A percentile compares a stretch with the other conserved stretches of the same genome.
phyloP scores from a whole-genome alignment of 2,113 vertebrate genomes.

The Peromyscus leucopus region DNA sequence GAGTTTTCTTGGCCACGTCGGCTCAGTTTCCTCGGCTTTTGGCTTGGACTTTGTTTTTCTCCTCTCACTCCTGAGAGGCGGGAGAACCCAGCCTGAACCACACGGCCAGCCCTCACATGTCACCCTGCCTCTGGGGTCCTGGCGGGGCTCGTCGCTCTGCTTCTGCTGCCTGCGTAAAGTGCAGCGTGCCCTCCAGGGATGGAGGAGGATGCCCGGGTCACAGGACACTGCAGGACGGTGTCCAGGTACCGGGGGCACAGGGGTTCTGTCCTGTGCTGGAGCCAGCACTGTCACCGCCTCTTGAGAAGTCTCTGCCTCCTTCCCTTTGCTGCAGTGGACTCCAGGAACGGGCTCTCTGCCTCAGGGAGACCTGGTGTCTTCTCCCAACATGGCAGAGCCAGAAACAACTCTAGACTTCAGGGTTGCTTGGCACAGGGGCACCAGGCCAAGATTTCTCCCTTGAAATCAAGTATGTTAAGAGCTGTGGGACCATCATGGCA shows the following conservation, averaged over 20 bases:
- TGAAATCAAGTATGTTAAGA: neutral
- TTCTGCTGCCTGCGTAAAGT: neutral
- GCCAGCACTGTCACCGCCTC: neutral
- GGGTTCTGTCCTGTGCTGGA: neutral
- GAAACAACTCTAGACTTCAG: neutral
- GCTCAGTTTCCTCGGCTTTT: slow-evolving; percentile 16
- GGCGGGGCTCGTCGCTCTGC: neutral
- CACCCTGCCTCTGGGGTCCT: neutral
- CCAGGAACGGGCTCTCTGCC: neutral
- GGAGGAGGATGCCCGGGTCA: rapidly evolving
- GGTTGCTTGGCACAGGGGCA: neutral
- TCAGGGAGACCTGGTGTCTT: neutral
- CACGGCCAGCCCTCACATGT: neutral
- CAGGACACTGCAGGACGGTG: neutral
- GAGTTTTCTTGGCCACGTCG: neutral
- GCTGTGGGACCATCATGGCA: neutral
- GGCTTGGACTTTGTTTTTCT: neutral
- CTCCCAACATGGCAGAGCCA: neutral
- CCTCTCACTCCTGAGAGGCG: neutral
- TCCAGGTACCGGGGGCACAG: too few species aligned
- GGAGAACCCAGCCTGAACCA: neutral
- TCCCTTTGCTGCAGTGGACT: too few species aligned
- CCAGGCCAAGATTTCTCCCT: neutral
- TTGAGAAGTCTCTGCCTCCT: neutral
- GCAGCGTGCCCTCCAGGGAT: neutral